phyloP scores from a whole-genome alignment of 2,797 vertebrate genomes.

The Danio choprae region DNA sequence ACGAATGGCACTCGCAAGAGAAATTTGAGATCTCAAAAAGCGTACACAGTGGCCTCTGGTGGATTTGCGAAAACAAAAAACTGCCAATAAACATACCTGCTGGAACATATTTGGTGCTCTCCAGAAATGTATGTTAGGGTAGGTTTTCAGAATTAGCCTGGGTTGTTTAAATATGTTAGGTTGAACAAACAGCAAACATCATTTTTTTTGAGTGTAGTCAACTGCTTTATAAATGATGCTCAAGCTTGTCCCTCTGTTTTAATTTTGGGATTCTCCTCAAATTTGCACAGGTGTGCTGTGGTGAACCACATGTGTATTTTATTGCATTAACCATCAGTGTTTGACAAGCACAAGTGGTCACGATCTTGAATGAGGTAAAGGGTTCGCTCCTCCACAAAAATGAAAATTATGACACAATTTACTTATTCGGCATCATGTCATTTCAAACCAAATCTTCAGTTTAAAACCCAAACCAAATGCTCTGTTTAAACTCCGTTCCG shows the following conservation, averaged over 20 bases:
- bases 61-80: too few relatives aligned
- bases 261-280: neutral
- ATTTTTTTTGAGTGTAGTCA: neutral
- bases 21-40: too few relatives aligned
- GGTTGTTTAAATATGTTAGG: too few relatives aligned
- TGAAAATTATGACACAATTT: neutral
- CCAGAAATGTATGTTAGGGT: too few relatives aligned
- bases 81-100: too few relatives aligned
- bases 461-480: neutral
- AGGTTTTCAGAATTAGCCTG: too few relatives aligned
- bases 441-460: neutral
- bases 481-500: neutral
- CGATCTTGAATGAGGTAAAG: neutral
- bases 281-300: neutral
- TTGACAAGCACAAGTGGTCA: neutral
- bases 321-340: neutral
- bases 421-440: neutral
- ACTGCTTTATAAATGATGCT: neutral
- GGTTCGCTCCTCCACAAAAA: neutral
- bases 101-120: too few relatives aligned
- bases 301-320: neutral
- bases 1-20: too few relatives aligned
- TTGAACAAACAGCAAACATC: too few relatives aligned
- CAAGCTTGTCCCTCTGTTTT: neutral
- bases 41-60: too few relatives aligned